phyloP scores from a whole-genome alignment of 2,888 invertebrate genomes.

The Tenthredo livida region DNA sequence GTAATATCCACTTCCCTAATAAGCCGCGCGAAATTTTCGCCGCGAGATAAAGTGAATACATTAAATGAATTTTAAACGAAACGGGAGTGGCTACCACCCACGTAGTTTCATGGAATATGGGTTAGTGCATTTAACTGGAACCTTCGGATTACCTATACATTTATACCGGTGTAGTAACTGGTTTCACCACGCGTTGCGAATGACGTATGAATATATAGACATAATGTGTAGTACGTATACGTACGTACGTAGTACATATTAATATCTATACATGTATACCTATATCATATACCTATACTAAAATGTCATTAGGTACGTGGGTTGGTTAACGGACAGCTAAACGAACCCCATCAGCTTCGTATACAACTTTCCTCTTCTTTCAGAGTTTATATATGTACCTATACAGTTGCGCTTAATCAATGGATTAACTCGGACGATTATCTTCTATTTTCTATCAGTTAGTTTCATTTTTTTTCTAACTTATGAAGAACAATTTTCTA shows the following conservation, averaged over 20 bases:
- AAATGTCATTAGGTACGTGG: slow-evolving; percentile 9
- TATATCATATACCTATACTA: not conserved
- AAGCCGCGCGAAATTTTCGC: not conserved
- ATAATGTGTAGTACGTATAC: not conserved
- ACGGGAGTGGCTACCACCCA: slow-evolving; percentile 45
- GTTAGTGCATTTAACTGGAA: slow-evolving; percentile 50
- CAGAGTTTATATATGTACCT: not conserved
- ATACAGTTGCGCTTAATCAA: not conserved
- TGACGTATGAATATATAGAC: not conserved
- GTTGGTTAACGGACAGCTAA: not conserved
- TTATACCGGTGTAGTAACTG: slow-evolving; percentile 4
- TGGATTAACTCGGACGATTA: not conserved
- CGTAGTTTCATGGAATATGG: slow-evolving; percentile 30
- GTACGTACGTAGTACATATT: not conserved
- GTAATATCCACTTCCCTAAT: not conserved
- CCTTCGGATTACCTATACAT: slow-evolving; percentile 30
- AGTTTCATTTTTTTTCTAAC: not conserved
- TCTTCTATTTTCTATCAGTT: not conserved
- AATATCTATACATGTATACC: not conserved
- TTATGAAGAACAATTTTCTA: not conserved
- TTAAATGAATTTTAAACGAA: slow-evolving; percentile 31
- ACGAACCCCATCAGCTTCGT: not conserved
- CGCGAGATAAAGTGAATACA: slow-evolving; percentile 13
- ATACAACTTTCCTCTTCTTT: not conserved
- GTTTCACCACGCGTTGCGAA: slow-evolving; percentile 20